Evolutionary conservation across 2,888 invertebrate genomes (phyloP).

Genomic region (Dioctria linearis): DNA sequence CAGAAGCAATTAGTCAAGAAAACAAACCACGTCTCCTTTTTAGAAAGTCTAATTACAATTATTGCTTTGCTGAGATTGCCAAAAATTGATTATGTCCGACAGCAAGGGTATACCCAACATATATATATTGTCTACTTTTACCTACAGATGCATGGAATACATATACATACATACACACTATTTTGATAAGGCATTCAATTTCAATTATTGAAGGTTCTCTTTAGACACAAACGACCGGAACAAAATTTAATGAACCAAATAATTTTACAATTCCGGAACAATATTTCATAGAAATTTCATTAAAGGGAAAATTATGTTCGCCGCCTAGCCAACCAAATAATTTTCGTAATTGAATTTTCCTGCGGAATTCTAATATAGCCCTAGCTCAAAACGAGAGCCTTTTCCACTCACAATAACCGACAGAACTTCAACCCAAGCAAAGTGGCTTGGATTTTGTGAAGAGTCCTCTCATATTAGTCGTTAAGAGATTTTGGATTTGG

Average conservation of each 20-base stretch:
- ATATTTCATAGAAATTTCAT: constrained; percentile 63
- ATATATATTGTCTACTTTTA: not conserved
- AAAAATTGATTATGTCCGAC: constrained; percentile 33
- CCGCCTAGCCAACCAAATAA: constrained; percentile 62
- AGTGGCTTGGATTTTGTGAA: constrained; percentile 49
- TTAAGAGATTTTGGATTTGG: constrained; percentile 49
- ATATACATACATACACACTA: not conserved
- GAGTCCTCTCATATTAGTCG: constrained; percentile 49
- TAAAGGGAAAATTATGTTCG: constrained; percentile 61
- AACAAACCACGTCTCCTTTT: not conserved
- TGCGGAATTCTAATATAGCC: constrained; percentile 59
- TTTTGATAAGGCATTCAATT: constrained; percentile 40
- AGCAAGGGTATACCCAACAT: too few species aligned
- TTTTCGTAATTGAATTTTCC: constrained; percentile 63
- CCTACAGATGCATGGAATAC: not conserved
- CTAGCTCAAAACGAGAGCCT: constrained; percentile 49
- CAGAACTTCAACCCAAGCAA: constrained; percentile 25
- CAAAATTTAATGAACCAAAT: constrained; percentile 62
- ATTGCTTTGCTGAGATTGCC: constrained; percentile 23
- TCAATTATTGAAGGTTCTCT: constrained; percentile 34
- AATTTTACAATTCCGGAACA: constrained; percentile 62
- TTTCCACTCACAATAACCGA: constrained; percentile 49
- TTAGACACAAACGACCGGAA: constrained; percentile 49
- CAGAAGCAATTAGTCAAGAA: constrained; percentile 18
- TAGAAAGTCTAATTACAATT: constrained; percentile 13